A percentile compares a stretch with the other conserved stretches of the same genome.
Evolutionary conservation across 2,113 vertebrate species (phyloP).

Genomic region (Cololabis saira): DNA sequence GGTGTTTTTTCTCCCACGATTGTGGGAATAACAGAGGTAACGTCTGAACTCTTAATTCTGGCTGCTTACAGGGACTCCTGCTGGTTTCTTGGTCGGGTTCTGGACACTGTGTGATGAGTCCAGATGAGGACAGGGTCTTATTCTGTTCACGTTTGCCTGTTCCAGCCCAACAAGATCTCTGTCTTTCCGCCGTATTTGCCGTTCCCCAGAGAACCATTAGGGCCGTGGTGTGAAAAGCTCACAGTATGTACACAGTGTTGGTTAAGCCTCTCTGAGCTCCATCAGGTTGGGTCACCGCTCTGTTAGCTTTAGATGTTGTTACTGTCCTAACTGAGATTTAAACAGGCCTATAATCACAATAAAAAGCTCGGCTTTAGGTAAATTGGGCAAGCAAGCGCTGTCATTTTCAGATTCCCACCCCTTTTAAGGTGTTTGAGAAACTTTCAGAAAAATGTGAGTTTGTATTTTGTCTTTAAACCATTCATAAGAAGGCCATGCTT

Average conservation of each 20-base stretch:
- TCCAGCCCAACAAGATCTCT: constrained; percentile 64
- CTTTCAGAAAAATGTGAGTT: too few species aligned
- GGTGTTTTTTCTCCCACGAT: constrained; percentile 2
- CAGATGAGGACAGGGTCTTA: constrained; percentile 39
- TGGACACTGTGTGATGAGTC: constrained; percentile 34
- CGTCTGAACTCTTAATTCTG: constrained; percentile 34
- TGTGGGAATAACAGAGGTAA: constrained; percentile 6
- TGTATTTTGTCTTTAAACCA: too few species aligned
- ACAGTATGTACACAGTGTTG: constrained; percentile 63
- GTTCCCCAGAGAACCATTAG: constrained; percentile 77
- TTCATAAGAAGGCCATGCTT: not conserved
- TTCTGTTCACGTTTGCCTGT: constrained; percentile 55
- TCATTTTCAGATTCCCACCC: too few species aligned
- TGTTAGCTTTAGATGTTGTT: constrained; percentile 11
- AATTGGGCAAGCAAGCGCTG: too few species aligned
- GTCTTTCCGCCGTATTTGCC: constrained; percentile 78
- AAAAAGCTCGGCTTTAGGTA: constrained; percentile 7
- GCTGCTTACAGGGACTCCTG: constrained; percentile 17
- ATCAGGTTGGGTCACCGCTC: constrained; percentile 9
- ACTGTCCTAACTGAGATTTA: not conserved
- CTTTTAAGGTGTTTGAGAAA: too few species aligned
- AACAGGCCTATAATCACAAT: not conserved
- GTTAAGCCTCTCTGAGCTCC: constrained; percentile 60
- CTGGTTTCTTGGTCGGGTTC: constrained; percentile 32
- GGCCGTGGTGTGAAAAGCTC: constrained; percentile 75